These are phyloP conservation scores for Drosophila athabasca DNA, from an alignment of 1,140 invertebrate species.

Conservation along the genomic window DNA sequence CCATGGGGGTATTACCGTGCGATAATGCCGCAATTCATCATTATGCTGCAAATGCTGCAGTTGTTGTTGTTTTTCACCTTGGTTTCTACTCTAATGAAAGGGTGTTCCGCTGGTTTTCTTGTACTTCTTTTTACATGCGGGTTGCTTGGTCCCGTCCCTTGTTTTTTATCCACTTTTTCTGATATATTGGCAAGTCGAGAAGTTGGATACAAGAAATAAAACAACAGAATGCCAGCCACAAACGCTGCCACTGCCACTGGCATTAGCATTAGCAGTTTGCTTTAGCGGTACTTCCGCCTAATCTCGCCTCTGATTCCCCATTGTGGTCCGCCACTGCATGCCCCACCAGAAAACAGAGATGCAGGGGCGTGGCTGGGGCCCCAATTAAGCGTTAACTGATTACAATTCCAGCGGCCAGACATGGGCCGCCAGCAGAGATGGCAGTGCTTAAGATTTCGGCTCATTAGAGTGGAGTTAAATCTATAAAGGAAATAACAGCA, in stretches of 20 bases:
- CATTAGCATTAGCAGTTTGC: slow-evolving; percentile 11
- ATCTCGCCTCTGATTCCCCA: slow-evolving; percentile 46
- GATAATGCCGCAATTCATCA: slow-evolving; percentile 82
- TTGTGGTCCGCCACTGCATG: slow-evolving; percentile 51
- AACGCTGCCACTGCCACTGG: background rate
- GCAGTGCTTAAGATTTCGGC: slow-evolving; percentile 56
- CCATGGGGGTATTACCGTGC: slow-evolving; percentile 61
- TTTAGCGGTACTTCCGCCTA: slow-evolving; percentile 47
- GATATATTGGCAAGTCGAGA: slow-evolving; percentile 73
- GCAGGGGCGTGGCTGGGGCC: slow-evolving; percentile 52
- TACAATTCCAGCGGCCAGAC: slow-evolving; percentile 63
- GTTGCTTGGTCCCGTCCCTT: background rate
- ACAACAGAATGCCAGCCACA: slow-evolving; percentile 48
- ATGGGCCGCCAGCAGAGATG: slow-evolving; percentile 47
- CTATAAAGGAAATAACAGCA: slow-evolving; percentile 65
- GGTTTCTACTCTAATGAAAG: slow-evolving; percentile 66
- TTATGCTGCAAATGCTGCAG: slow-evolving; percentile 44
- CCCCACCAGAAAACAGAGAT: background rate
- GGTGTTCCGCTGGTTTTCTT: slow-evolving; percentile 52
- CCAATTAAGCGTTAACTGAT: slow-evolving; percentile 78
- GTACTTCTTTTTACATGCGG: background rate
- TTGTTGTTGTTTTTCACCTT: slow-evolving; percentile 41
- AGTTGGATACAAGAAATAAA: slow-evolving; percentile 41
- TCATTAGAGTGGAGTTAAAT: slow-evolving; percentile 58
- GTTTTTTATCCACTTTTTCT: slow-evolving; percentile 24